Evolutionary conservation across 2,888 invertebrate species (phyloP).

Genomic region (Athrips mouffetella): DNA sequence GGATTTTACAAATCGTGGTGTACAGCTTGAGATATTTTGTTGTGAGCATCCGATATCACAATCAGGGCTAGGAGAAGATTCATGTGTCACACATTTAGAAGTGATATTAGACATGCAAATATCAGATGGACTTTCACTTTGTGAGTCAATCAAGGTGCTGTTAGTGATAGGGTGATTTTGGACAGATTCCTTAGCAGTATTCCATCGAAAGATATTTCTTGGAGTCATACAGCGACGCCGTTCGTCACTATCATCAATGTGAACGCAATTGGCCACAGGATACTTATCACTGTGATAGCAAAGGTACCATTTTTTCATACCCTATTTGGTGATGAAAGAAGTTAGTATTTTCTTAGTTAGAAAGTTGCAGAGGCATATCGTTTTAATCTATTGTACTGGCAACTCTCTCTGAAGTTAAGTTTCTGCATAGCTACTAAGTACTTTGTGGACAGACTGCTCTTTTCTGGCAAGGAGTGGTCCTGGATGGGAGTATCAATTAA

Average conservation of each 20-base stretch:
- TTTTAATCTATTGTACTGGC: slow-evolving; percentile 38
- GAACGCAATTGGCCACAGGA: slow-evolving; percentile 60
- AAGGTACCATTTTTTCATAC: slow-evolving; percentile 60
- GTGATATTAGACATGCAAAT: slow-evolving; percentile 17
- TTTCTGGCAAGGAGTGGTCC: slow-evolving; percentile 38
- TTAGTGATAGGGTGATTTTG: slow-evolving; percentile 43
- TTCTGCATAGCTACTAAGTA: slow-evolving; percentile 56
- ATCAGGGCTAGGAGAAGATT: neutral
- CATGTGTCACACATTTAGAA: neutral
- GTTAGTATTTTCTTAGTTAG: slow-evolving; percentile 44
- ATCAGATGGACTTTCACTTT: slow-evolving; percentile 14
- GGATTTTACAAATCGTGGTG: neutral
- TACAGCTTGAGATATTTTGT: neutral
- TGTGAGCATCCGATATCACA: neutral
- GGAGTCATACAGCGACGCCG: neutral
- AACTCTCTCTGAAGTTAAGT: slow-evolving; percentile 59
- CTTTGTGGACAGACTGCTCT: slow-evolving; percentile 45
- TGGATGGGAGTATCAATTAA: slow-evolving; percentile 41
- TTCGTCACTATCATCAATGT: slow-evolving; percentile 47
- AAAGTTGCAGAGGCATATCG: slow-evolving; percentile 40
- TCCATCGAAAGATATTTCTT: no score
- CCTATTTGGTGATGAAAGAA: slow-evolving; percentile 51
- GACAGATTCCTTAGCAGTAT: slow-evolving; percentile 6
- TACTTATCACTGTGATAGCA: slow-evolving; percentile 67
- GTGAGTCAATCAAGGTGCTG: slow-evolving; percentile 37